Conservation (phyloP, 2,888 invertebrate genomes). For the Xylophagus ater region DNA sequence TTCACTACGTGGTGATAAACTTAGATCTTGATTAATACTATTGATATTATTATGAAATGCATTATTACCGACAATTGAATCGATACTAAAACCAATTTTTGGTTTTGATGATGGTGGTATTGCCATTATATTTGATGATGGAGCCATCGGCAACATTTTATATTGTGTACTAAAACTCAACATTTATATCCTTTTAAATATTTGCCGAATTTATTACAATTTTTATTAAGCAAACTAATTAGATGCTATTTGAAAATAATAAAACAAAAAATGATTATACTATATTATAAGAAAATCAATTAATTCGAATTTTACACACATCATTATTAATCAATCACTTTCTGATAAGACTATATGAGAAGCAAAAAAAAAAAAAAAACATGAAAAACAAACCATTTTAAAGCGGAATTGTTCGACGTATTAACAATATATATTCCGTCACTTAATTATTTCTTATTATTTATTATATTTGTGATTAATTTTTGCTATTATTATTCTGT, state of each 20-base stretch:
- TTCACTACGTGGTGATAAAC: slow-evolving; percentile 17
- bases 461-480: too few species aligned
- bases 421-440: too few species aligned
- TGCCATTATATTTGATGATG: slow-evolving; percentile 74
- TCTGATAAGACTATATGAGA: too few species aligned
- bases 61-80: slow-evolving; percentile 70
- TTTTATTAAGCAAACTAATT: slow-evolving; percentile 2
- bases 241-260: slow-evolving; percentile 4
- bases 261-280: slow-evolving; percentile 5
- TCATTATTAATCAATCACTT: too few species aligned
- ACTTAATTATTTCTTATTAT: too few species aligned
- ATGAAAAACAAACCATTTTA: too few species aligned
- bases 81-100: slow-evolving; percentile 90
- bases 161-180: slow-evolving; percentile 39
- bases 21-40: slow-evolving; percentile 22
- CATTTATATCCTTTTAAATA: slow-evolving; percentile 26
- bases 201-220: slow-evolving; percentile 7
- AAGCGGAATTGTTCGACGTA: too few species aligned
- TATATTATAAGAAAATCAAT: slow-evolving; percentile 7
- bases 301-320: slow-evolving; percentile 11
- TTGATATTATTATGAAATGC: slow-evolving; percentile 7
- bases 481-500: too few species aligned
- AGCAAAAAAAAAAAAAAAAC: too few species aligned
- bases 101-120: slow-evolving; percentile 66
- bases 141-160: slow-evolving; percentile 87